These are phyloP conservation scores for Polyploca ridens DNA, from an alignment of 2,888 invertebrate genomes.

Conservation along the genomic window DNA sequence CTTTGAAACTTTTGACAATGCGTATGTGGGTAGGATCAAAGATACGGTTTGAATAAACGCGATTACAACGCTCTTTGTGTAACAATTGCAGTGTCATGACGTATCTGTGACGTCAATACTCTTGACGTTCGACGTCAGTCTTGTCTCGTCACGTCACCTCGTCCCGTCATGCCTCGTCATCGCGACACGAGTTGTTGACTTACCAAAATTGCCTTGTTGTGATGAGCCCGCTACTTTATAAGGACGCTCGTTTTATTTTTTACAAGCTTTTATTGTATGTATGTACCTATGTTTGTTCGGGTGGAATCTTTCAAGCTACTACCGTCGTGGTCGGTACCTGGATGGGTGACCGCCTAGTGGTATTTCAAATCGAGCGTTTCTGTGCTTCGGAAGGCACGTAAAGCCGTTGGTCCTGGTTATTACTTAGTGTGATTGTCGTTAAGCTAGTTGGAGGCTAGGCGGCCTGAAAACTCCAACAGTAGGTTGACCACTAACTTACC, in stretches of 20 bases:
- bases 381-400: no score
- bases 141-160: conserved; percentile 50
- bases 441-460: no score
- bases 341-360: no score
- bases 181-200: conserved; percentile 67
- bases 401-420: no score
- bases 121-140: conserved; percentile 42
- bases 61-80: background rate
- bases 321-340: no score
- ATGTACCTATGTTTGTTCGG: no score
- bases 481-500: no score
- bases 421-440: no score
- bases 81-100: conserved; percentile 41
- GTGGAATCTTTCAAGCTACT: no score
- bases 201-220: conserved; percentile 63
- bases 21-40: background rate
- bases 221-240: conserved; percentile 57
- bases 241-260: conserved; percentile 23
- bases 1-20: background rate
- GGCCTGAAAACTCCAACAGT: no score
- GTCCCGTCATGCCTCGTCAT: conserved; percentile 59
- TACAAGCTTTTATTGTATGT: no score
- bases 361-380: no score
- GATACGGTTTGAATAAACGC: background rate
- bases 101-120: conserved; percentile 55